Conservation (phyloP, 92 coral and sea anemone species). For the Epizoanthus scotinus region DNA sequence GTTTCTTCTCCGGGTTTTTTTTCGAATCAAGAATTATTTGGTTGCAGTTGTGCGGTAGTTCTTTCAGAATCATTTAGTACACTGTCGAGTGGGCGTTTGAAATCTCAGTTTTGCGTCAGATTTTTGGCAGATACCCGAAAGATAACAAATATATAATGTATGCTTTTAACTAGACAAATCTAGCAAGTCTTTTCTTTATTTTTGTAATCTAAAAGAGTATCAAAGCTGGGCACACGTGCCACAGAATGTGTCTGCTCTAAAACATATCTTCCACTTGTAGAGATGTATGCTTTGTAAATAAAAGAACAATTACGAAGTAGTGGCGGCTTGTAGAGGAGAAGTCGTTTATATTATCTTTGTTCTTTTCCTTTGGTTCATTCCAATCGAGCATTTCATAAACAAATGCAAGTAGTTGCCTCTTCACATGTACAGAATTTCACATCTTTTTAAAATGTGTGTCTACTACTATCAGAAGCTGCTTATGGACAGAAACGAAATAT, state of each 20-base stretch:
- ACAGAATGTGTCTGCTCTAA: background rate
- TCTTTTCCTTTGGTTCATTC: background rate
- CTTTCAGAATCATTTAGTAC: no score
- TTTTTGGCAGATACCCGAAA: background rate
- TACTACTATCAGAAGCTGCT: background rate
- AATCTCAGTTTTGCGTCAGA: slow-evolving; percentile 1
- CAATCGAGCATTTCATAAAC: background rate
- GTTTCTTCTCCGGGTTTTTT: no score
- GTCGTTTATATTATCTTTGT: background rate
- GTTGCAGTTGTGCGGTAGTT: no score
- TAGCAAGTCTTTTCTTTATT: slow-evolving; percentile 16
- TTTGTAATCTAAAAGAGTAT: background rate
- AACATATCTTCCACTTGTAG: background rate
- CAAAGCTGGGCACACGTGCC: background rate
- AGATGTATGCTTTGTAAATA: background rate
- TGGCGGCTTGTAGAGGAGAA: background rate
- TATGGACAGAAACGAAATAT: background rate
- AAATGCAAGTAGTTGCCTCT: slow-evolving; percentile 18
- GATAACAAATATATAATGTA: background rate
- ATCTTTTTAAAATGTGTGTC: background rate
- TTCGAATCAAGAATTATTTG: no score
- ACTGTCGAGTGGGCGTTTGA: slow-evolving; percentile 20
- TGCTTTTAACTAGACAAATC: slow-evolving; percentile 2
- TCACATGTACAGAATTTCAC: background rate
- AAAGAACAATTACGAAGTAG: background rate